phyloP scores from a whole-genome alignment of 2,113 vertebrate genomes.

The Macroglossus sobrinus region DNA sequence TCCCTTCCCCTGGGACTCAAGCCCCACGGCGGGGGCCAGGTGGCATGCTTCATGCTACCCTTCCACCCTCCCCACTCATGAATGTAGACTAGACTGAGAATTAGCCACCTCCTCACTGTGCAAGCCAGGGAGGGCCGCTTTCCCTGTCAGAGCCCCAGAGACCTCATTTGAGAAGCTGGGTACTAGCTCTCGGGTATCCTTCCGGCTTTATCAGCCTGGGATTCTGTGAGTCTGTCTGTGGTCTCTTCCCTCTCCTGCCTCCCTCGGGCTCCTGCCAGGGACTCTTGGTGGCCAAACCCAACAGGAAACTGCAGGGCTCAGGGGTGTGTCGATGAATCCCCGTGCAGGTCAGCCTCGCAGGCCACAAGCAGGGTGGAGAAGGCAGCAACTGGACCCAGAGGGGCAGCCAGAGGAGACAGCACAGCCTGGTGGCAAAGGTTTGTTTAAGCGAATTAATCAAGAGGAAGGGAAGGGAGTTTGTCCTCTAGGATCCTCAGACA shows the following conservation, averaged over 20 bases:
- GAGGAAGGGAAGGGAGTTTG: neutral
- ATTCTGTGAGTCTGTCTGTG: neutral
- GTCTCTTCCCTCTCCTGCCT: neutral
- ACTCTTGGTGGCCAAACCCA: fast-evolving
- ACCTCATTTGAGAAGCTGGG: neutral
- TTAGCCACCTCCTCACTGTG: neutral
- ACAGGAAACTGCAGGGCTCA: neutral
- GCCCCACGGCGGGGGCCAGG: neutral
- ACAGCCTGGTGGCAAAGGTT: neutral
- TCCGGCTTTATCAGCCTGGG: neutral
- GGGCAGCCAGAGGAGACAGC: neutral
- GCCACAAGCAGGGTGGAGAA: neutral
- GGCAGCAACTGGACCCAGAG: neutral
- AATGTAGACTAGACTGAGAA: neutral
- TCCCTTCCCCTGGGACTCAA: neutral
- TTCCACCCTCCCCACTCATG: neutral
- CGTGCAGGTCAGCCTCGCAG: neutral
- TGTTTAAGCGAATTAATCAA: neutral
- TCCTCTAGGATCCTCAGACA: neutral
- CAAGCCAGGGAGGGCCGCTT: neutral
- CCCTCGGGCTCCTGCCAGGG: fast-evolving
- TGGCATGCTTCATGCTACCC: neutral
- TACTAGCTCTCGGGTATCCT: fast-evolving
- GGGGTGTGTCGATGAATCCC: neutral
- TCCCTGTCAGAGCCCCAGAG: neutral